phyloP scores from a whole-genome alignment of 2,888 invertebrate genomes.

The Megalurothrips usitatus region DNA sequence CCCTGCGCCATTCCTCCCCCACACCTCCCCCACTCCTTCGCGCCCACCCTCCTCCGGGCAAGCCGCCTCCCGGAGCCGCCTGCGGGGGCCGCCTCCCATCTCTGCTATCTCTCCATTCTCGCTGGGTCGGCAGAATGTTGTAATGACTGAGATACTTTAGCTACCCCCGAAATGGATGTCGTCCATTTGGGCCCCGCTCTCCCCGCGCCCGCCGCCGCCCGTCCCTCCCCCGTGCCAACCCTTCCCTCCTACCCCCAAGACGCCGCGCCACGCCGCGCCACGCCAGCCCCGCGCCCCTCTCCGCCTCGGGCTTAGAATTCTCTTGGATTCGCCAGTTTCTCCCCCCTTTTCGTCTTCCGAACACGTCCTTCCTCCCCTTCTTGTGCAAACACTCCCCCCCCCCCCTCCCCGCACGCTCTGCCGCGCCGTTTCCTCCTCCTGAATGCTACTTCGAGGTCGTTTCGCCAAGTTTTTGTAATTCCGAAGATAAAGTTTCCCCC shows the following conservation, averaged over 20 bases:
- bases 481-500: slow-evolving; percentile 20
- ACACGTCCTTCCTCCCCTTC: neutral
- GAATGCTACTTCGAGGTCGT: slow-evolving; percentile 26
- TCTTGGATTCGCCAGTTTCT: neutral
- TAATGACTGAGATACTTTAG: slow-evolving; percentile 26
- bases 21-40: neutral
- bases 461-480: slow-evolving; percentile 23
- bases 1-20: neutral
- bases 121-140: slow-evolving; percentile 24
- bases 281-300: too few relatives aligned
- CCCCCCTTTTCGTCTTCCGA: neutral
- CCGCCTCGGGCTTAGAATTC: neutral
- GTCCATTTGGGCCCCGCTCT: neutral
- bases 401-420: neutral
- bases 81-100: neutral
- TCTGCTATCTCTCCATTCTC: slow-evolving; percentile 24
- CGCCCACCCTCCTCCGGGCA: neutral
- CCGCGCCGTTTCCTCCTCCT: slow-evolving; percentile 7
- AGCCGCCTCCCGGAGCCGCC: neutral
- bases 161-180: slow-evolving; percentile 22
- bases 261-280: neutral
- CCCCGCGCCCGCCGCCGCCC: neutral
- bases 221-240: neutral
- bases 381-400: neutral
- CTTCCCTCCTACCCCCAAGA: slow-evolving; percentile 17